Base-by-base conservation (phyloP, 2,888 invertebrate genomes). In the Trichopoda pennipes region DNA sequence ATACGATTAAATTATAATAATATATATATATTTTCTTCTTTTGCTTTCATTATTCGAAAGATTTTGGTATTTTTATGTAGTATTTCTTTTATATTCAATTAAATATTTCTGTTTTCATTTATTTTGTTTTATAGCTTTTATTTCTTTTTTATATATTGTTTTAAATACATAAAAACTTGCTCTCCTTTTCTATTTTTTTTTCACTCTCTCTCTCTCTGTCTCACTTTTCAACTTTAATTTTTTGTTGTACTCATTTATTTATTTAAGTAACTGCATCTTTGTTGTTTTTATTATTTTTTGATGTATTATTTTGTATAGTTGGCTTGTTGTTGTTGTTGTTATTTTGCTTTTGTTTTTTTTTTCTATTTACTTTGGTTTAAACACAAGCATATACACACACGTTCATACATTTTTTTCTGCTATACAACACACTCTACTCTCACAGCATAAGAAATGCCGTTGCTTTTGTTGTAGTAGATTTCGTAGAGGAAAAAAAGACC, bases 231-330 rank as follows among this genome's bases (percentile, higher is more conserved):
- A 1, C 12, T 38, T 38, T 38, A 38, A 38, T 38, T 38, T 12
- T 12, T 38, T 38, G 38, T 38, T 47, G n/a, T 53, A 66, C 61
- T 73, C 70, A 66, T 58, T 75, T 66, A 49, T 60, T 35, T 63
- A 77, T 44, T 80, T 56, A 81, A 79, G 70, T 80, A 73, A 80
- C 64, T 79, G 77, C 73, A 80, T 75, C 38, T 68, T 83, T 81
- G 53, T 68, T 76, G 58, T 56, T 66, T 42, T 56, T 51, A n/a
- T n/a, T n/a, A n/a, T 19, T 53, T 17, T 56, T 69, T 60, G 44
- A n/a, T 19, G 28, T 49, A 51, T 28, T 28, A 28, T 69, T 61
- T 32, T 53, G 47, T 9, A 49, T 49, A 10, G 1, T 23, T 14
- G 9, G n/a, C n/a, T n/a, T 55, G 3, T 2, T 19, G 35, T 8